These are phyloP conservation scores for Scomberomorus guttatus DNA, from an alignment of 2,797 vertebrate species.

Conservation along the genomic window DNA sequence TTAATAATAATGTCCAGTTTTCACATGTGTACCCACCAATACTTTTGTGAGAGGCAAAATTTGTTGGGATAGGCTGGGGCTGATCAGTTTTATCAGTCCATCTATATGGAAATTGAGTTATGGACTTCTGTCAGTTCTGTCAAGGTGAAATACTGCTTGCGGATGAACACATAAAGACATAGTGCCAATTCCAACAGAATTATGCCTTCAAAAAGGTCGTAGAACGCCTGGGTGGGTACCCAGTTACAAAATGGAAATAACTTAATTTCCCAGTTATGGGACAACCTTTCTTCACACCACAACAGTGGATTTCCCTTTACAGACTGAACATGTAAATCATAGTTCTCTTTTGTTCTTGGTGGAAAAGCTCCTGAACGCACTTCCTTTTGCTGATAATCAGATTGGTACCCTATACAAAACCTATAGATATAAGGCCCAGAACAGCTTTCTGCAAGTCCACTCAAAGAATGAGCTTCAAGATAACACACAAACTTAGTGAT, in stretches of 20 bases:
- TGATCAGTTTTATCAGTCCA: slow-evolving; percentile 22
- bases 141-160: neutral
- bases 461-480: slow-evolving; percentile 38
- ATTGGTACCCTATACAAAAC: slow-evolving; percentile 44
- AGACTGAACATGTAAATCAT: slow-evolving; percentile 32
- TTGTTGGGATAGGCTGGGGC: slow-evolving; percentile 14
- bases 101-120: slow-evolving; percentile 17
- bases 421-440: slow-evolving; percentile 14
- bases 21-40: slow-evolving; percentile 9
- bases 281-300: slow-evolving; percentile 28
- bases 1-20: slow-evolving; percentile 15
- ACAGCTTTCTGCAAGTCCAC: slow-evolving; percentile 46
- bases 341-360: slow-evolving; percentile 21
- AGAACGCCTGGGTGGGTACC: slow-evolving; percentile 30
- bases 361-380: slow-evolving; percentile 32
- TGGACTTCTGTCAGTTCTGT: neutral
- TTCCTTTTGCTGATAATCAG: slow-evolving; percentile 44
- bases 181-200: slow-evolving; percentile 21
- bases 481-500: too few relatives aligned
- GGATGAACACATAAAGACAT: slow-evolving; percentile 6
- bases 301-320: slow-evolving; percentile 33
- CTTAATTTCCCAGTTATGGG: slow-evolving; percentile 25
- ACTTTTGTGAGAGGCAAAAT: neutral
- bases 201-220: slow-evolving; percentile 26
- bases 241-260: slow-evolving; percentile 20